Base-by-base conservation (phyloP, 2,888 invertebrate genomes). In the Esperia sulphurella region DNA sequence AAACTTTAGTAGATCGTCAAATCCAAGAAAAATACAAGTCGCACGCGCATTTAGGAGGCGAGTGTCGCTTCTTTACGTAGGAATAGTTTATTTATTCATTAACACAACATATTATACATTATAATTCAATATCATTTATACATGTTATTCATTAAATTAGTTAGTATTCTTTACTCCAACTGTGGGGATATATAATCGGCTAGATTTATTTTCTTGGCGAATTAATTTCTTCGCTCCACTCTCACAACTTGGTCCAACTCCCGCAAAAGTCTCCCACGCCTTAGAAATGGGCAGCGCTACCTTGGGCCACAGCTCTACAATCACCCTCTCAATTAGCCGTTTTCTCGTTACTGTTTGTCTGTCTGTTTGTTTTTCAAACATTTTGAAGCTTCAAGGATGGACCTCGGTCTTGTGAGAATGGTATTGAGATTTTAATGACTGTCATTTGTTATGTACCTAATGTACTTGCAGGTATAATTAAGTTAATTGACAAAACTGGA, bases 251-350 rank as follows among this genome's bases (percentile, higher is more conserved):
- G 10, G 8, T 29, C 10, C 35, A n/a, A 21, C 35, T 1, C 3
- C 35, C 35, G 6, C 35, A 35, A 33, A 41, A 43, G 30, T 48
- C 48, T 49, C 49, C 44, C 49, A 49, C 49, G 49, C 28, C n/a
- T 41, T 45, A 45, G 49, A 44, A 49, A 45, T 45, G 44, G 30
- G 37, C 29, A 45, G 33, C 29, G 33, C 37, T 45, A 49, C 49
- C 49, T 49, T 49, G 49, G 37, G 7, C 31, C 43, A 31, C 1
- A 6, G 10, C n/a, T 21, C 41, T 8, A 31, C 31, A 33, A 43
- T 33, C 33, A 31, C 12, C 33, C 43, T 43, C 31, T 29, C 35
- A 35, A 35, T 35, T 35, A 35, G 35, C 1, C n/a, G n/a, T 6
- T 2, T n/a, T 10, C n/a, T 35, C 35, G 8, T 35, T 21, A 35